phyloP scores from a whole-genome alignment of 2,888 invertebrate genomes.

The Heteromurus nitidus region DNA sequence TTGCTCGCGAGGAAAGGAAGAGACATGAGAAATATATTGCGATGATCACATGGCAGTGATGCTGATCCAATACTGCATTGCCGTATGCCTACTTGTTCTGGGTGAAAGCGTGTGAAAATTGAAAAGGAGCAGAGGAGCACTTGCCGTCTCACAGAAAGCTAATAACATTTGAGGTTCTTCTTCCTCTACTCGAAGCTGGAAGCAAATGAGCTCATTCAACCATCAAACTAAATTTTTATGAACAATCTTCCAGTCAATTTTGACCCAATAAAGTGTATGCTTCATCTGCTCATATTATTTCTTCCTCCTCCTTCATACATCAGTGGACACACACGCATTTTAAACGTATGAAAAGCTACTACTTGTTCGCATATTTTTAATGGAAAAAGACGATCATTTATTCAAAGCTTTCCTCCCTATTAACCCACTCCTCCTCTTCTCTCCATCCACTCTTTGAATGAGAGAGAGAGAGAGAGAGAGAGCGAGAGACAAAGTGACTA shows the following conservation, averaged over 20 bases:
- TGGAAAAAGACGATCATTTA: conserved; percentile 21
- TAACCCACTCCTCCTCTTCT: background rate
- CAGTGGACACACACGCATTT: background rate
- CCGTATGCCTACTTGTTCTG: no score
- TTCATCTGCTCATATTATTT: background rate
- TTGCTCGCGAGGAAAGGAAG: no score
- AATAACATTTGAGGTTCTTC: no score
- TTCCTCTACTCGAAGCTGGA: no score
- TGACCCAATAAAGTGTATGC: conserved; percentile 4
- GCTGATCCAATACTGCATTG: no score
- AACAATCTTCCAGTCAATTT: conserved; percentile 43
- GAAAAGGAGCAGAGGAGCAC: no score
- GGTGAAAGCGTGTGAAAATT: no score
- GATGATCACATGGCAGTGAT: no score
- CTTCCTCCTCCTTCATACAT: background rate
- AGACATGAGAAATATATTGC: no score
- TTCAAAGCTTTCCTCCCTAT: conserved; percentile 29
- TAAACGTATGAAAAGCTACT: background rate
- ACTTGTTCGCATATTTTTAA: background rate
- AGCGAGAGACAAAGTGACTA: background rate
- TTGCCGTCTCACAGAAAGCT: no score
- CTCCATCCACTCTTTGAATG: background rate
- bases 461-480: background rate
- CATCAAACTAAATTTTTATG: conserved; percentile 59
- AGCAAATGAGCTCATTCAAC: conserved; percentile 57